Evolutionary conservation across 2,797 vertebrate genomes (phyloP).

Genomic region (Erethizon dorsatum): DNA sequence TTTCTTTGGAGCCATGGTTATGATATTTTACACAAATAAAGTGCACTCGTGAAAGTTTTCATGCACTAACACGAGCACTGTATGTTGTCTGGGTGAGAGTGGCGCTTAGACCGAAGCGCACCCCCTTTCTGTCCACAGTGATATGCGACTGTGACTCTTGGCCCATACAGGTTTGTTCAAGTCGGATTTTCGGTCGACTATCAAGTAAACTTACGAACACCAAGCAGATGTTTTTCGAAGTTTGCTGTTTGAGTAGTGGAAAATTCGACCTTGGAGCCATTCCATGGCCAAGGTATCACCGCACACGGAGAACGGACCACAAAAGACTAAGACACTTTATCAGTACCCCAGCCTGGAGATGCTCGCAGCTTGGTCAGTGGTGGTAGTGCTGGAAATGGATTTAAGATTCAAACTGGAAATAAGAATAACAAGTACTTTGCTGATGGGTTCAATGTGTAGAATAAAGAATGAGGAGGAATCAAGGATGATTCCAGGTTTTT

Average conservation of each 20-base stretch:
- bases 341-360: background rate
- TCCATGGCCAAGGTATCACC: background rate
- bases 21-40: background rate
- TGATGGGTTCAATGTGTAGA: background rate
- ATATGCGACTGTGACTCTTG: background rate
- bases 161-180: background rate
- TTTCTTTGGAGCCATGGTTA: background rate
- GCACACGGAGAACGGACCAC: background rate
- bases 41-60: background rate
- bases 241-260: background rate
- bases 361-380: background rate
- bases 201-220: background rate
- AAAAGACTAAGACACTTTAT: background rate
- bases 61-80: background rate
- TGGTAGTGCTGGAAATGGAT: background rate
- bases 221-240: background rate
- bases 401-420: constrained; percentile 3
- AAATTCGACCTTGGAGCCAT: background rate
- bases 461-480: background rate
- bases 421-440: background rate
- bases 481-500: background rate
- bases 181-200: background rate
- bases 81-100: background rate
- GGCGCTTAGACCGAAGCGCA: background rate
- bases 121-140: background rate